Conservation (phyloP, 2,888 invertebrate species). For the Drosophila seclusa region DNA sequence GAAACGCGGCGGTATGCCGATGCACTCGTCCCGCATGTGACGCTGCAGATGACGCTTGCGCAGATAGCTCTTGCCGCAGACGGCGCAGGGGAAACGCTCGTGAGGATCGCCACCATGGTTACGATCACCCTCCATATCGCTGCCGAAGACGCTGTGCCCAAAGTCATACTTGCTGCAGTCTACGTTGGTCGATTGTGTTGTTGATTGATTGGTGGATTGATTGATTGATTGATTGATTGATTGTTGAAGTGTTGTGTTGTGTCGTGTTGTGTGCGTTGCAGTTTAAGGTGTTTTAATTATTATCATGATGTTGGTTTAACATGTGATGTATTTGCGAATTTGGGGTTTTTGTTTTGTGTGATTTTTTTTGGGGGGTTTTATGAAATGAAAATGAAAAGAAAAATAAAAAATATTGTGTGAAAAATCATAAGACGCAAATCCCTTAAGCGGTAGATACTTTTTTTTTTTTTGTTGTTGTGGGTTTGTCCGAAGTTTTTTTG, state of each 20-base stretch:
- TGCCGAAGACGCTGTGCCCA: constrained; percentile 63
- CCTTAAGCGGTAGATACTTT: constrained; percentile 48
- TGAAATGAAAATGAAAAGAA: constrained; percentile 81
- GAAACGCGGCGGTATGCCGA: constrained; percentile 86
- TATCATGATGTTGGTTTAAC: constrained; percentile 37
- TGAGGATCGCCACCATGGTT: constrained; percentile 38
- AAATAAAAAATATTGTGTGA: constrained; percentile 76
- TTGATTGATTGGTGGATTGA: constrained; percentile 9
- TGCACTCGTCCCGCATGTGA: constrained; percentile 86
- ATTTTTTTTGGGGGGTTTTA: constrained; percentile 39
- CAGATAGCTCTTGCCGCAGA: constrained; percentile 87
- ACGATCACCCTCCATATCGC: constrained; percentile 39
- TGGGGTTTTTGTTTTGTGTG: constrained; percentile 26
- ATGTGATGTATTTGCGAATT: constrained; percentile 35
- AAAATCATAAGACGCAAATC: constrained; percentile 73
- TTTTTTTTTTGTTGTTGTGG: constrained; percentile 36
- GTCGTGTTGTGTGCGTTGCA: constrained; percentile 33
- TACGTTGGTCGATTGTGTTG: constrained; percentile 22
- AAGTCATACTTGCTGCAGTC: constrained; percentile 63
- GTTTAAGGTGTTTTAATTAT: constrained; percentile 23
- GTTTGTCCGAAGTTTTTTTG: constrained; percentile 8
- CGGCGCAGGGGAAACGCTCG: constrained; percentile 86
- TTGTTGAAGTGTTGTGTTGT: constrained; percentile 27
- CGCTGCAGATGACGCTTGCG: constrained; percentile 87
- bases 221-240: constrained; percentile 25